Evolutionary conservation across 2,113 vertebrate species (phyloP), one percentile per base, ranked within the genome.

Genomic region (Scomber japonicus): DNA sequence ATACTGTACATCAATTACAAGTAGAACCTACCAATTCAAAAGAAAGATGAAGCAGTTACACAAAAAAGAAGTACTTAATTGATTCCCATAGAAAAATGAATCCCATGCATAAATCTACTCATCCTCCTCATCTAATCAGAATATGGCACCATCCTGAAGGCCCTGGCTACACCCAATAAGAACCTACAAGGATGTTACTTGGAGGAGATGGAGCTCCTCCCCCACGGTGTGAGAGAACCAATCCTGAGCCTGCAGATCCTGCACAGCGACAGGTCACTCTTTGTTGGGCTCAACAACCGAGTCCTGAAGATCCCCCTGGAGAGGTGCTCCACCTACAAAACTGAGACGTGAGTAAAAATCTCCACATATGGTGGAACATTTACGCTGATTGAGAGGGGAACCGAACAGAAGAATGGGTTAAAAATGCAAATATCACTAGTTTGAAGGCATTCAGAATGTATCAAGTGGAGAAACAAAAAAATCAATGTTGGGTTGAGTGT

Each of bases 161-260:
- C 97, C 0, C 93, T 99, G 92, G 97, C 98, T 72, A 97, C 97
- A 0, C 93, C 96, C 72, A 97, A 96, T 90, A 97, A 97, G 91
- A 97, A 95, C 90, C 95, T 99, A 35, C 96, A 95, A 17, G 97
- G 97, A 21, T 99, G 98, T 91, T 99, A 99, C 94, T 94, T 99
- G 91, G 98, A 99, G 87, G 98, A 99, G 94, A 97, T 99, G 95
- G 96, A 98, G 85, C 97, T 98, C 81, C 95, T 96, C 61, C 97
- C 97, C 2, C 62, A 92, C 0, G 96, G 96, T 8, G 92, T 95
- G 46, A 93, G 51, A 2, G 97, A 99, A 88, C 96, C 97, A 17
- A 97, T 99, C 94, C 95, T 96, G 68, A 99, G 96, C 86, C 95
- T 99, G 79, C 97, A 98, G 89, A 98, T 99, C 89, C 94, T 98